Evolutionary conservation across 2,888 invertebrate species (phyloP).

Genomic region (Pollenia angustigena): DNA sequence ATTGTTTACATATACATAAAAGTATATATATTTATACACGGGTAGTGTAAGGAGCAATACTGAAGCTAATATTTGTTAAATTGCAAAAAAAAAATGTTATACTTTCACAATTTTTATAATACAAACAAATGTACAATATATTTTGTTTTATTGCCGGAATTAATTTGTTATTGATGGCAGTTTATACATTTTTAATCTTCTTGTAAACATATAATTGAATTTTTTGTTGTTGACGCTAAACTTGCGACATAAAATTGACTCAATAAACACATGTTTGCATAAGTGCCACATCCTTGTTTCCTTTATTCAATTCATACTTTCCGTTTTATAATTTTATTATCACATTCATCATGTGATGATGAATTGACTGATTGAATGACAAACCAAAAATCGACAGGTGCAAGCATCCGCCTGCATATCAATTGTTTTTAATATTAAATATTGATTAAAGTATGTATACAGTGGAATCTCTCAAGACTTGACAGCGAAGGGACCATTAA

Average conservation of each 20-base stretch:
- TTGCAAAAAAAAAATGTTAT: not conserved
- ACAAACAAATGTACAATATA: conserved; percentile 19
- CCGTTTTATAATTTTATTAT: conserved; percentile 45
- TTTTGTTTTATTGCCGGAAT: conserved; percentile 66
- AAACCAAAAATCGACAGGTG: conserved; percentile 69
- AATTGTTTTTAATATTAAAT: conserved; percentile 50
- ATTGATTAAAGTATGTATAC: conserved; percentile 7
- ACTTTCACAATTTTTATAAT: not conserved
- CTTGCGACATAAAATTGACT: conserved; percentile 10
- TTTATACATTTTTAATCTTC: conserved; percentile 68
- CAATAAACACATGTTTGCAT: conserved; percentile 40
- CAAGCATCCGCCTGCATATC: conserved; percentile 42
- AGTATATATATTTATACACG: no score
- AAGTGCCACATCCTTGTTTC: conserved; percentile 31
- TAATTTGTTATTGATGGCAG: conserved; percentile 73
- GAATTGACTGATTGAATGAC: conserved; percentile 58
- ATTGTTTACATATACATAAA: no score
- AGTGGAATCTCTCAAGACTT: no score
- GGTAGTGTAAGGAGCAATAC: not conserved
- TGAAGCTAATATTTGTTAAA: conserved; percentile 24
- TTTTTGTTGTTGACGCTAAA: conserved; percentile 29
- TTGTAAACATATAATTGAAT: conserved; percentile 71
- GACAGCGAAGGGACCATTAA: no score
- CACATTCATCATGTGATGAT: conserved; percentile 59
- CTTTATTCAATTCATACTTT: conserved; percentile 32